phyloP scores from a whole-genome alignment of 2,888 invertebrate species.

The Xylota segnis region DNA sequence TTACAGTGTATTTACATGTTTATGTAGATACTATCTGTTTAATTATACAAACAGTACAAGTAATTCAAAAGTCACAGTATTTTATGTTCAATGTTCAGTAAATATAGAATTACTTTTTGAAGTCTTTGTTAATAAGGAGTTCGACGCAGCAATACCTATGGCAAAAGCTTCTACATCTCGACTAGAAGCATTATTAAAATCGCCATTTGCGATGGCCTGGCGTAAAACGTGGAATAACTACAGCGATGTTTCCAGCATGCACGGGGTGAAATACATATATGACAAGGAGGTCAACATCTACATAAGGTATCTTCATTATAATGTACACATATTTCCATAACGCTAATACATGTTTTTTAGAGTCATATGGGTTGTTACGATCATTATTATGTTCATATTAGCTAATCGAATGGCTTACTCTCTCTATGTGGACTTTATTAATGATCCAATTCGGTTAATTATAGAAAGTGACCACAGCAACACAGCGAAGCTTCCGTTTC shows the following conservation, averaged over 20 bases:
- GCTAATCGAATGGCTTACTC: constrained; percentile 84
- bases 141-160: background rate
- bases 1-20: no score
- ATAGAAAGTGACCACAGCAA: constrained; percentile 86
- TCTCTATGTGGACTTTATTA: constrained; percentile 85
- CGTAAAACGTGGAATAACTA: constrained; percentile 81
- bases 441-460: constrained; percentile 86
- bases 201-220: constrained; percentile 2
- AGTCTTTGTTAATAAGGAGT: no score
- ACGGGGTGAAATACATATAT: constrained; percentile 82
- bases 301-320: constrained; percentile 78
- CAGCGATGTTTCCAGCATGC: constrained; percentile 81
- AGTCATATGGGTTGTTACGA: constrained; percentile 85
- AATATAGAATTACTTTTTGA: background rate
- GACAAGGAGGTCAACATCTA: constrained; percentile 80
- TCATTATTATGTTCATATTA: constrained; percentile 82
- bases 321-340: background rate
- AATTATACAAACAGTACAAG: no score
- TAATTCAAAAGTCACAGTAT: no score
- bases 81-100: background rate
- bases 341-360: constrained; percentile 78
- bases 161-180: background rate
- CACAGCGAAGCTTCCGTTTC: constrained; percentile 84
- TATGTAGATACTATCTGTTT: no score
- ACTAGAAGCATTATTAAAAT: background rate